Evolutionary conservation across 2,888 invertebrate species (phyloP), one percentile per base, ranked within the genome.

Genomic region (Platycheirus albimanus): DNA sequence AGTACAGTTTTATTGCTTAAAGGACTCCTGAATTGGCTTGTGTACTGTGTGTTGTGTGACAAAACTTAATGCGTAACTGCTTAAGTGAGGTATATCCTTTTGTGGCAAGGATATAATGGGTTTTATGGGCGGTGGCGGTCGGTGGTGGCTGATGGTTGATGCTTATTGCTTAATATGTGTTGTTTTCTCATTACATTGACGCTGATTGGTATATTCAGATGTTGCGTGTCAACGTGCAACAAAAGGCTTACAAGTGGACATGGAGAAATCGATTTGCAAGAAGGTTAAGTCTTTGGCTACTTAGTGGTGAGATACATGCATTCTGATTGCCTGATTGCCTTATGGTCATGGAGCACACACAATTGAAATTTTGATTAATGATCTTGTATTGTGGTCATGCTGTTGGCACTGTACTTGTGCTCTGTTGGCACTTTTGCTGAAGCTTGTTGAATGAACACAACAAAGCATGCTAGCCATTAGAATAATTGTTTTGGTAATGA

Each of bases 261-360:
- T 30, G 20, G n/a, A 47, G 28, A 15, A 52, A 69, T 28, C 38
- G 28, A 51, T 51, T 45, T 17, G 24, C 52, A 52, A 15, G 20
- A 51, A 52, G 52, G 15, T 10, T 24, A 54, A 69, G 45, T 47
- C 43, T 28, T 13, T 54, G 63, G 47, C 13, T 69, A 47, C 28
- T 63, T 69, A 69, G 76, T 70, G 74, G 74, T 63, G 47, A 63
- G 58, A 61, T 67, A 52, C 66, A 43, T 20, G 61, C 43, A 58
- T 8, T 8, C 8, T 33, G 30, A 33, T 33, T 20, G n/a, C 24
- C 28, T 33, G 43, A 76, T 75, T 58, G 30, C 19, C 49, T 17
- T 54, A 7, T 38, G 49, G 15, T 47, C 52, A 20, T 58, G 28
- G 45, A 58, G 36, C 49, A 38, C 41, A n/a, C n/a, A n/a, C 43